These are phyloP conservation scores for Hippocampus comes DNA, from an alignment of 2,113 vertebrate species.

Conservation along the genomic window DNA sequence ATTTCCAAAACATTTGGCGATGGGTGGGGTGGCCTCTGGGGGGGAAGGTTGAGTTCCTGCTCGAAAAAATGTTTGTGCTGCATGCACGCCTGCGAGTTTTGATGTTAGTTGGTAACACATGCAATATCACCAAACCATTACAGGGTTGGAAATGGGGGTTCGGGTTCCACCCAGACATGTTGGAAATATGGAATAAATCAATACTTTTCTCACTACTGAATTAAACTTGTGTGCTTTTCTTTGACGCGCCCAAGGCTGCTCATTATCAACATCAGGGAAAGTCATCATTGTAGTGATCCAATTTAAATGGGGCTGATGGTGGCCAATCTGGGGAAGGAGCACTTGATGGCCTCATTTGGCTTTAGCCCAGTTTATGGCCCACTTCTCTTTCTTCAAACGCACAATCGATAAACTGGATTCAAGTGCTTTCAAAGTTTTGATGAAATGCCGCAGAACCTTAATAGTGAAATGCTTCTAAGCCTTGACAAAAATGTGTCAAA, in stretches of 20 bases:
- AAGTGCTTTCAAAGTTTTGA: not conserved
- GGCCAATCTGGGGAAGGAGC: constrained; percentile 56
- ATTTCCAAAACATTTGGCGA: no score
- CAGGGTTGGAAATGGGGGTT: not conserved
- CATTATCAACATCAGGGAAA: constrained; percentile 57
- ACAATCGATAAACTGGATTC: constrained; percentile 23
- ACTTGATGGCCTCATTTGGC: constrained; percentile 59
- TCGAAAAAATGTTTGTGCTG: not conserved
- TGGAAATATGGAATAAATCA: not conserved
- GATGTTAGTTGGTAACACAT: not conserved
- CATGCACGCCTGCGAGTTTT: not conserved
- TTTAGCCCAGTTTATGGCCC: constrained; percentile 71
- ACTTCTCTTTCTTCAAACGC: constrained; percentile 52
- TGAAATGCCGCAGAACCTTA: not conserved
- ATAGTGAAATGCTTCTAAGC: not conserved
- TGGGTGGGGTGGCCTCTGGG: no score
- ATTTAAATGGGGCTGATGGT: constrained; percentile 59
- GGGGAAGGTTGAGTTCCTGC: not conserved
- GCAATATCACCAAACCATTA: not conserved
- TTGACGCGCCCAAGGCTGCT: constrained; percentile 61
- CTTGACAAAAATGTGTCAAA: no score
- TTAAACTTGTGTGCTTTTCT: constrained; percentile 37
- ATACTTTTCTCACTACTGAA: not conserved
- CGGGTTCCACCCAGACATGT: not conserved
- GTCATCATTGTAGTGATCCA: constrained; percentile 66